A percentile compares a stretch with the other conserved stretches of the same genome.
Conservation (phyloP, 1,140 invertebrate species). For the Drosophila tsacasi region DNA sequence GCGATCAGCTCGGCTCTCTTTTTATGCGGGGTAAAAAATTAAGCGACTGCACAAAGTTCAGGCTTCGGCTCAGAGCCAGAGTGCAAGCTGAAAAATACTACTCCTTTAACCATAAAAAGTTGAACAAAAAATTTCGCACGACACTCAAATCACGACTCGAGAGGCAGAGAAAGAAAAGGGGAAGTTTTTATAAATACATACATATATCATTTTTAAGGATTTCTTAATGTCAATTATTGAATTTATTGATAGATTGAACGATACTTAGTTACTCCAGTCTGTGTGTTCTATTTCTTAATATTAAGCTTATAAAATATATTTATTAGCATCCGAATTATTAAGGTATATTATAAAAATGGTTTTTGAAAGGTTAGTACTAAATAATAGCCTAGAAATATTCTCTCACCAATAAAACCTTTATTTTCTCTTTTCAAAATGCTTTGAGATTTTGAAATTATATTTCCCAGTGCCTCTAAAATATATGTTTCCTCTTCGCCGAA, state of each 20-base stretch:
- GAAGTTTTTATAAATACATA: background rate
- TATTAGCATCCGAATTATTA: too few species aligned
- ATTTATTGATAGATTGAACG: fast-evolving
- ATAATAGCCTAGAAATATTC: background rate
- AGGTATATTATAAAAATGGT: too few species aligned
- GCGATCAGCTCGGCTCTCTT: conserved; percentile 32
- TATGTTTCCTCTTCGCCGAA: conserved; percentile 27
- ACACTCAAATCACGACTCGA: conserved; percentile 80
- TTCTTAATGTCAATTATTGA: background rate
- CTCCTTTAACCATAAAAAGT: conserved; percentile 57
- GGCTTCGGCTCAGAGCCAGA: conserved; percentile 42
- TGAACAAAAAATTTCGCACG: conserved; percentile 74
- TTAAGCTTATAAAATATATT: background rate
- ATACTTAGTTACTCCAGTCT: background rate
- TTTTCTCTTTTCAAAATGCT: background rate
- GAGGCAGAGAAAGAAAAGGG: conserved; percentile 11
- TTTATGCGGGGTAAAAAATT: conserved; percentile 68
- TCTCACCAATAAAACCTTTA: background rate
- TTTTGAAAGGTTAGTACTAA: too few species aligned
- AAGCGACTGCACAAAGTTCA: conserved; percentile 79
- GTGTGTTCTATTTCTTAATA: background rate
- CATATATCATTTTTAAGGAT: too few species aligned
- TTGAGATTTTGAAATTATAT: background rate
- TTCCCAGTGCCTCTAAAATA: conserved; percentile 26
- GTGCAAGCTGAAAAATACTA: conserved; percentile 47